phyloP scores from a whole-genome alignment of 2,113 vertebrate species.

The Cyanoderma ruficeps region DNA sequence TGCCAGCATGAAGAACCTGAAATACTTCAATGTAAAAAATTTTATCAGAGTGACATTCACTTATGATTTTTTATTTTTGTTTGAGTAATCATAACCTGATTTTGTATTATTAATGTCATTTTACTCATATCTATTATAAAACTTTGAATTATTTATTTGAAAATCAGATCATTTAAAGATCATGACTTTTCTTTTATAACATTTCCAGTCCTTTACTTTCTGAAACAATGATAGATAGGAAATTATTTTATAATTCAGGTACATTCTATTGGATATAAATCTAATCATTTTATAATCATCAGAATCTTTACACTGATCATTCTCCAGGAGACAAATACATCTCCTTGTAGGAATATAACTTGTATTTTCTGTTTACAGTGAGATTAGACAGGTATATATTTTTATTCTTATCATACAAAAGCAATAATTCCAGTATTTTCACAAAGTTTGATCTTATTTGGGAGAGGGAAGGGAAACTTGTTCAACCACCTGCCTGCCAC shows the following conservation, averaged over 20 bases:
- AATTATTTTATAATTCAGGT: neutral
- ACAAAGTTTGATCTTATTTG: neutral
- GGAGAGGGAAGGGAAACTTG: neutral
- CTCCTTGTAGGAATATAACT: neutral
- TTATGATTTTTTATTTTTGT: neutral
- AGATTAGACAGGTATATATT: neutral
- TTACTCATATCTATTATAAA: neutral
- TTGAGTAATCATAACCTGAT: rapidly evolving
- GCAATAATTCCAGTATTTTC: neutral
- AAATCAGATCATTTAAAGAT: neutral
- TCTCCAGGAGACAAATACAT: neutral
- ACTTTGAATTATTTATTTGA: rapidly evolving
- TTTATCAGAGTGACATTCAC: neutral
- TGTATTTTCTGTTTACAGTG: neutral
- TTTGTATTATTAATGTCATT: neutral
- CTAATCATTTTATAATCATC: neutral
- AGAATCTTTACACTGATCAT: neutral
- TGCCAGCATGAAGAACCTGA: neutral
- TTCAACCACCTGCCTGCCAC: neutral
- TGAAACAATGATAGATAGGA: neutral
- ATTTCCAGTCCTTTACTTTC: neutral
- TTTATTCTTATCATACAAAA: neutral
- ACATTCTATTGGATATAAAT: neutral
- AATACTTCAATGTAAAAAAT: neutral
- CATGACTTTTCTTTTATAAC: neutral